These are phyloP conservation scores for Scyliorhinus canicula DNA, from an alignment of 2,797 vertebrate genomes.

Conservation along the genomic window DNA sequence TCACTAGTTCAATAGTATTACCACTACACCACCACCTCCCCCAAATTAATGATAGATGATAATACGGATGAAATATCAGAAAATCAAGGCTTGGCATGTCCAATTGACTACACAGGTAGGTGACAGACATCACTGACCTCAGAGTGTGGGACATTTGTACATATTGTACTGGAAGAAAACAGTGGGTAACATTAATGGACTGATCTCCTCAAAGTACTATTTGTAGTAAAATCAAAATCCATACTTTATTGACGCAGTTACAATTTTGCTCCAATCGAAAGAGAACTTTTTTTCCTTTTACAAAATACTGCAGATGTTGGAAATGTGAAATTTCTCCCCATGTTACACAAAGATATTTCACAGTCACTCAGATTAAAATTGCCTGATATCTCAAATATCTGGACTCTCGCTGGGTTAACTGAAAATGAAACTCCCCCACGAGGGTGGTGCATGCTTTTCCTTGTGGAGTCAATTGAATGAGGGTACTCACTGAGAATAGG, in stretches of 20 bases:
- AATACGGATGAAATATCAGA: neutral
- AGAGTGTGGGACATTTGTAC: neutral
- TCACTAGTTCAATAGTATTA: too few species aligned
- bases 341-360: neutral
- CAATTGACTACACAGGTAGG: neutral
- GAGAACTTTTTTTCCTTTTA: neutral
- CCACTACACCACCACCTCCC: too few species aligned
- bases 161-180: neutral
- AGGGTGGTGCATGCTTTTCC: neutral
- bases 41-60: neutral
- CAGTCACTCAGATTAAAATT: neutral
- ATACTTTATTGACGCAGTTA: neutral
- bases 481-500: neutral
- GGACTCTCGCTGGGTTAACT: neutral
- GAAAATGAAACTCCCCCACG: neutral
- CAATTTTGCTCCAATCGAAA: neutral
- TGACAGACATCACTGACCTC: neutral
- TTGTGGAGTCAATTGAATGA: constrained; percentile 2
- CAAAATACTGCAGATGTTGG: neutral
- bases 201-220: neutral
- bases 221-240: neutral
- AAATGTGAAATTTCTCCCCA: neutral
- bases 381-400: constrained; percentile 12
- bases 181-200: neutral
- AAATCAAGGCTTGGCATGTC: neutral